These are phyloP conservation scores for Chelon auratus DNA, from an alignment of 2,797 vertebrate genomes.

Conservation along the genomic window DNA sequence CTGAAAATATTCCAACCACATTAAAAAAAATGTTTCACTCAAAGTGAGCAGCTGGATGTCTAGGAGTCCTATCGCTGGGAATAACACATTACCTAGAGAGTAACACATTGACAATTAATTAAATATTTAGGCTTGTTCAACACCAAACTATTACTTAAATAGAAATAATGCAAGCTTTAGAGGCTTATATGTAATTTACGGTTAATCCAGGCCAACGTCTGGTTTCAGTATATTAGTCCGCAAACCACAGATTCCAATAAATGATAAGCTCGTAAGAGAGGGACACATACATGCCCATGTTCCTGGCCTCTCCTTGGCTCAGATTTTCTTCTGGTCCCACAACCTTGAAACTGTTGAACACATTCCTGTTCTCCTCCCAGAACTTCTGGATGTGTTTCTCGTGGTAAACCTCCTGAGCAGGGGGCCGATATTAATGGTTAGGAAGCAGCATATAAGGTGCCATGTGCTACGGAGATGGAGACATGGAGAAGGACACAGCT, in stretches of 20 bases:
- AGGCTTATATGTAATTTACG: neutral
- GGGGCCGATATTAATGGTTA: slow-evolving; percentile 45
- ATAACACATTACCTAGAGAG: neutral
- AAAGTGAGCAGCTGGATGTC: neutral
- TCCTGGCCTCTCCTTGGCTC: slow-evolving; percentile 96
- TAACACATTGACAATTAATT: neutral
- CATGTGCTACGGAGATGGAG: neutral
- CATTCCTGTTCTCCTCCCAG: slow-evolving; percentile 91
- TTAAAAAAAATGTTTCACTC: neutral
- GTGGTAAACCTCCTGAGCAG: slow-evolving; percentile 95
- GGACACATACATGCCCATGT: slow-evolving; percentile 95
- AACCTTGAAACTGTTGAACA: slow-evolving; percentile 91
- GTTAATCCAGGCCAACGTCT: slow-evolving; percentile 1
- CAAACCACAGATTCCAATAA: slow-evolving; percentile 10
- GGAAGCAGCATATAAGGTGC: neutral
- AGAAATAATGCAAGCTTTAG: neutral
- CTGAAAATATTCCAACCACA: neutral
- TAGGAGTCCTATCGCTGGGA: neutral
- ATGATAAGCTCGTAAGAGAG: slow-evolving; percentile 23
- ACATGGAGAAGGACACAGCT: slow-evolving; percentile 2
- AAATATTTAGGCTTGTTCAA: neutral
- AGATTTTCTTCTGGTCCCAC: slow-evolving; percentile 96
- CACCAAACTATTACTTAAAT: slow-evolving; percentile 3
- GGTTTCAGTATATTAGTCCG: neutral
- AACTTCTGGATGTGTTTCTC: slow-evolving; percentile 96